Conservation (phyloP, 2,797 vertebrate genomes). For the Alfaro cultratus region DNA sequence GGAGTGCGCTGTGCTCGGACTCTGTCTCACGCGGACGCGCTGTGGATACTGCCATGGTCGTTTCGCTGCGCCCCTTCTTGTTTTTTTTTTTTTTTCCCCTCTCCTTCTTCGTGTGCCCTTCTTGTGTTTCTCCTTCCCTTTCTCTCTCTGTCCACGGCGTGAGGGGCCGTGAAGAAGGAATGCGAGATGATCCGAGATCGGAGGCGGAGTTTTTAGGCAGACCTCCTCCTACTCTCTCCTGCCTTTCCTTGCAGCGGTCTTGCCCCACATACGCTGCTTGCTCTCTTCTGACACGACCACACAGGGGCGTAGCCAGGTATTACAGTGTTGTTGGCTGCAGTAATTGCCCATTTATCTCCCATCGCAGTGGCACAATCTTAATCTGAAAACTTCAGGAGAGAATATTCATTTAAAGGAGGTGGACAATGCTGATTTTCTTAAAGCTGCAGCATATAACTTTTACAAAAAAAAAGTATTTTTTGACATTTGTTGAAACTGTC, state of each 20-base stretch:
- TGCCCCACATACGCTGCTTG: conserved; percentile 48
- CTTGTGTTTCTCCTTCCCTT: conserved; percentile 48
- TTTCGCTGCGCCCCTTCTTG: conserved; percentile 62
- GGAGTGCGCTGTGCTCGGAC: conserved; percentile 70
- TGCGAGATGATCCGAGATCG: conserved; percentile 69
- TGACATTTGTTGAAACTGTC: too few relatives aligned
- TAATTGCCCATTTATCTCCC: neutral
- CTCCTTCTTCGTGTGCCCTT: conserved; percentile 46
- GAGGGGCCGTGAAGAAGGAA: conserved; percentile 70
- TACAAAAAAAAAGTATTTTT: too few relatives aligned
- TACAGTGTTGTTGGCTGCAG: neutral
- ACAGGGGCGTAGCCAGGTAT: conserved; percentile 55
- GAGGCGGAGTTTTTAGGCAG: conserved; percentile 73
- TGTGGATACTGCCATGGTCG: conserved; percentile 78
- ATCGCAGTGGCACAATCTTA: neutral
- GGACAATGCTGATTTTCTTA: neutral
- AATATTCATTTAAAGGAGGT: neutral
- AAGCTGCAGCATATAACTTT: neutral
- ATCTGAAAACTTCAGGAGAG: neutral
- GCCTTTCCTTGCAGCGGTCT: conserved; percentile 18
- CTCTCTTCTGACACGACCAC: conserved; percentile 36
- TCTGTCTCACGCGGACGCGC: conserved; percentile 68
- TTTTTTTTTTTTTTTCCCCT: conserved; percentile 29
- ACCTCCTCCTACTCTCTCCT: conserved; percentile 52
- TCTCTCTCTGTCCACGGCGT: conserved; percentile 67